These are phyloP conservation scores for Metallyticus violacea DNA, from an alignment of 2,888 invertebrate genomes.

Conservation along the genomic window DNA sequence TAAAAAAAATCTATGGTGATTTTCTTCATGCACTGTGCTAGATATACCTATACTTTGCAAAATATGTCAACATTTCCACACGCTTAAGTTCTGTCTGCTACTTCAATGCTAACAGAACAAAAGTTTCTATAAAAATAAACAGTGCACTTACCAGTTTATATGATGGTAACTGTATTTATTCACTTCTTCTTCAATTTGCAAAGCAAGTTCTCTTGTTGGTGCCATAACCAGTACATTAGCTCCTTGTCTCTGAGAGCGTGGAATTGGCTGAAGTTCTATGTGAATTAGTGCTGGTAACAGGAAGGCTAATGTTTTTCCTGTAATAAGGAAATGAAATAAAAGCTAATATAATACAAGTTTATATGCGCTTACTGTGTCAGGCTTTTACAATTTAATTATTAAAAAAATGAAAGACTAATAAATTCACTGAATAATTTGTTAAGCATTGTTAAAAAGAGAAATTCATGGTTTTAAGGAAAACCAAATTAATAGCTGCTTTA, in stretches of 20 bases:
- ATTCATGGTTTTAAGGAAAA: too few relatives aligned
- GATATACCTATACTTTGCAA: too few relatives aligned
- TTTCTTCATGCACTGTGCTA: too few relatives aligned
- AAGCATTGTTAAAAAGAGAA: too few relatives aligned
- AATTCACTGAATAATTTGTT: too few relatives aligned
- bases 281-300: conserved; percentile 90
- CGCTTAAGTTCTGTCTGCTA: background rate
- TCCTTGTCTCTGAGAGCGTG: conserved; percentile 68
- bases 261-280: conserved; percentile 79
- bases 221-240: conserved; percentile 87
- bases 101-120: background rate
- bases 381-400: too few relatives aligned
- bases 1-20: too few relatives aligned
- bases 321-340: conserved; percentile 27
- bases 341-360: too few relatives aligned
- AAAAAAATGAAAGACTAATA: too few relatives aligned
- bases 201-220: conserved; percentile 88
- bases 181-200: conserved; percentile 90
- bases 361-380: too few relatives aligned
- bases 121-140: background rate
- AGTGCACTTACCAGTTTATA: conserved; percentile 73
- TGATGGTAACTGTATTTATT: conserved; percentile 82
- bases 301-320: conserved; percentile 92
- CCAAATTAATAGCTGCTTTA: too few relatives aligned
- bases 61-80: too few relatives aligned